Percentiles rank a stretch among this genome's conserved stretches.
Evolutionary conservation across 2,113 vertebrate genomes (phyloP).

Genomic region (Eretmochelys imbricata): DNA sequence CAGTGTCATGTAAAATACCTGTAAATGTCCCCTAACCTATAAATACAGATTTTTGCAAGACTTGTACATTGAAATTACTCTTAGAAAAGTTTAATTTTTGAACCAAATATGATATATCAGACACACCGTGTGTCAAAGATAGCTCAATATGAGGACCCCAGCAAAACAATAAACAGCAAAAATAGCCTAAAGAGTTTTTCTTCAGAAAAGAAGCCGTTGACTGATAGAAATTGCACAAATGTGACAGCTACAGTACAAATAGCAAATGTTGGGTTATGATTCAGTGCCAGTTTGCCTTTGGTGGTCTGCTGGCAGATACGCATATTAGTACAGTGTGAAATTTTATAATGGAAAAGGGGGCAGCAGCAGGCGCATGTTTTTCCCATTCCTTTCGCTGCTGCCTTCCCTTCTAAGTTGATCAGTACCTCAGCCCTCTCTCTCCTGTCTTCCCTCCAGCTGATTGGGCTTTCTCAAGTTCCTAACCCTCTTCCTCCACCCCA

Average conservation of each 20-base stretch:
- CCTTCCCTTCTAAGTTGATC: background rate
- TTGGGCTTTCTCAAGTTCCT: background rate
- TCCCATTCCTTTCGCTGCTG: background rate
- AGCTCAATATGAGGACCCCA: background rate
- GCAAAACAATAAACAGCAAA: constrained; percentile 1
- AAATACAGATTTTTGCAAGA: background rate
- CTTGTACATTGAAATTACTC: background rate
- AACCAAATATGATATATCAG: background rate
- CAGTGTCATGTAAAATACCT: background rate
- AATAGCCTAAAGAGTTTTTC: background rate
- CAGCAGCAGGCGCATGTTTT: constrained; percentile 11
- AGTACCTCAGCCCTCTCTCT: background rate
- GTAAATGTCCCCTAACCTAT: background rate
- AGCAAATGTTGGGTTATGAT: constrained; percentile 49
- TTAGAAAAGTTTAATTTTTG: constrained; percentile 37
- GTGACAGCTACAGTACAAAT: constrained; percentile 54
- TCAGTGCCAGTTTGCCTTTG: constrained; percentile 48
- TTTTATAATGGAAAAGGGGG: background rate
- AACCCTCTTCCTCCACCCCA: background rate
- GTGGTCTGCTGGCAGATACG: constrained; percentile 38
- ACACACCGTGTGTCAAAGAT: background rate
- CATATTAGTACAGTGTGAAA: background rate
- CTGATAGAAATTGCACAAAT: constrained; percentile 45
- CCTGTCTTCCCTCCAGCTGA: background rate
- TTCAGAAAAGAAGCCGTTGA: constrained; percentile 27